Base-by-base conservation (phyloP, 2,113 vertebrate genomes). In the Chaetodon trifascialis region DNA sequence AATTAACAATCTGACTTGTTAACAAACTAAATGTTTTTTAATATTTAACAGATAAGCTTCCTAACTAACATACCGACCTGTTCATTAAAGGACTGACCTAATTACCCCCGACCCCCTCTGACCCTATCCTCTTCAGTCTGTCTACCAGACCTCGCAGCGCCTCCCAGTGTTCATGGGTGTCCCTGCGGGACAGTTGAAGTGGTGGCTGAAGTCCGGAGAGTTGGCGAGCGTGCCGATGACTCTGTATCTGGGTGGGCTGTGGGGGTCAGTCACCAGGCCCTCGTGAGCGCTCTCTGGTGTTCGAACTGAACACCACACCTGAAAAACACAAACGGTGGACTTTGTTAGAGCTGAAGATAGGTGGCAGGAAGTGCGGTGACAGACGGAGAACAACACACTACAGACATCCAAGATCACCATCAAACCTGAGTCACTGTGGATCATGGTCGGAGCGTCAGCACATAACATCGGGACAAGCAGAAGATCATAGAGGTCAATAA, bases 261-360 rank as follows among this genome's bases (percentile, higher is more conserved):
- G 98, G 40, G 98, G 96, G 85, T 99, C 98, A 0, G 98, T 99
- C 92, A 99, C 95, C 91, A 99, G 93, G 62, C 98, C 98, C 93
- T 99, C 98, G 1, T 99, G 98, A 75, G 97, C 97, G 73, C 98
- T 99, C 95, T 99, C 98, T 0, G 98, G 97, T 0, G 98, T 99
- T 34, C 97, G 95, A 60, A 99, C 97, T 0, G 98, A 99, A 82
- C 98, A 99, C 98, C 98, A 99, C 82, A 99, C 98, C 98, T 99
- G 92, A 9, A 70, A 59, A 30, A 71, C 5, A 55, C 9, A 58
- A 16, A 52, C 47, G 25, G 11, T n/a, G 23, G 21, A 23, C 30
- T 30, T 30, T 3, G 30, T 30, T 30, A 30, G 30, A 30, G 30
- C 30, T 30, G 30, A 30, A 2, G 1, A 30, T 1, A 30, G 30